Evolutionary conservation across 2,113 vertebrate genomes (phyloP), one percentile per base, ranked within the genome.

Genomic region (Fukomys damarensis): DNA sequence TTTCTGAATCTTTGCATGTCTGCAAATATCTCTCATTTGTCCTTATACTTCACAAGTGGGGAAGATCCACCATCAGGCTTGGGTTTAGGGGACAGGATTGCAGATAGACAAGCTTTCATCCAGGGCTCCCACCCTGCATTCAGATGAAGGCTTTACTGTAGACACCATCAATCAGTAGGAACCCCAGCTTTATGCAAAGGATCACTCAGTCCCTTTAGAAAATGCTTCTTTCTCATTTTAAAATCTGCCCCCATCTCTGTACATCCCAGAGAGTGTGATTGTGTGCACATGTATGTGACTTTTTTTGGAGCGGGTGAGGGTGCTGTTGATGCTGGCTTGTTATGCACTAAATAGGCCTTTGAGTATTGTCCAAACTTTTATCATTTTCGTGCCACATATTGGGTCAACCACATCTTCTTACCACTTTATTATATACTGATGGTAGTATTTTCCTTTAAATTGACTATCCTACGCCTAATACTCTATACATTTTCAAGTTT

Each of bases 371-470:
- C 65, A 76, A 88, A 72, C 30, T 92, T 88, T 66, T 86, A 52
- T 80, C 72, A 63, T 91, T 84, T 63, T 66, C 43, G 59, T 76
- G n/a, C 26, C 61, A 41, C 9, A 12, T 76, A 43, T 88, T 32
- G 59, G 28, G 82, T 87, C 68, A 91, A 28, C 70, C 32, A 17
- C 58, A 38, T 72, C 65, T 72, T 86, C 72, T 88, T 91, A 80
- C 19, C 58, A 52, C 46, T 56, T 65, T 90, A 82, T 68, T 85
- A 80, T 83, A 59, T 94, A 70, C 43, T 81, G 61, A 72, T 28
- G 20, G 10, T 46, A 70, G 66, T 63, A 22, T 94, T 82, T 94
- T 94, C 89, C 43, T 80, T 84, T 56, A 80, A 89, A 72, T 81
- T 81, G 32, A 66, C 49, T 79, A 5, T 58, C 9, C n/a, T 61